phyloP scores from a whole-genome alignment of 2,113 vertebrate genomes.

The Plotosus lineatus region DNA sequence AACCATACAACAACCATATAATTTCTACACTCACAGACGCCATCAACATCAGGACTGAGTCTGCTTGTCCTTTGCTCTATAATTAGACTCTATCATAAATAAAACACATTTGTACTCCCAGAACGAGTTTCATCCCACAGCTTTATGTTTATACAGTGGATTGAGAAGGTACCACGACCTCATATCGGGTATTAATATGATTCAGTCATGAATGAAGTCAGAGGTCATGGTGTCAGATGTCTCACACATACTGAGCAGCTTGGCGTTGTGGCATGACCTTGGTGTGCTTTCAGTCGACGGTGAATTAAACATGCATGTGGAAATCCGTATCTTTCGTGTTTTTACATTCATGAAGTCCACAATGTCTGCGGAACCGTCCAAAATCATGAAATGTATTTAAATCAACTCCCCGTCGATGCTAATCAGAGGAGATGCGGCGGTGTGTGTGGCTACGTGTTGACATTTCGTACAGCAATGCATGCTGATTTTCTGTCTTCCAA shows the following conservation, averaged over 20 bases:
- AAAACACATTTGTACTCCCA: not conserved
- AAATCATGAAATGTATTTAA: constrained; percentile 14
- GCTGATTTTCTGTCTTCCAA: constrained; percentile 33
- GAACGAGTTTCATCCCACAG: not conserved
- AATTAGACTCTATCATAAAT: not conserved
- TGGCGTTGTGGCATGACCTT: not conserved
- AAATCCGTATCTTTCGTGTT: not conserved
- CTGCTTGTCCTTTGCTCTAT: not conserved
- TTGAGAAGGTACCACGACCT: not conserved
- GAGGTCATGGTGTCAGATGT: constrained; percentile 2
- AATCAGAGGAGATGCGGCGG: not conserved
- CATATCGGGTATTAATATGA: not conserved
- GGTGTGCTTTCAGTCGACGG: constrained; percentile 6
- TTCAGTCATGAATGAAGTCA: not conserved
- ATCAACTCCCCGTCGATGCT: constrained; percentile 11
- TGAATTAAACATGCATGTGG: constrained; percentile 6
- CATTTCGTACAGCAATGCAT: constrained; percentile 33
- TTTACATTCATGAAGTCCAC: constrained; percentile 32
- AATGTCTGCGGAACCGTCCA: constrained; percentile 25
- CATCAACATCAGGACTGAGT: not conserved
- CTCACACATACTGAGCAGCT: not conserved
- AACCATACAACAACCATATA: not conserved
- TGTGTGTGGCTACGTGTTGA: constrained; percentile 21
- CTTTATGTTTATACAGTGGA: not conserved
- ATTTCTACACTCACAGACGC: not conserved